phyloP scores from a whole-genome alignment of 2,888 invertebrate species.

The Clepsis dumicolana region DNA sequence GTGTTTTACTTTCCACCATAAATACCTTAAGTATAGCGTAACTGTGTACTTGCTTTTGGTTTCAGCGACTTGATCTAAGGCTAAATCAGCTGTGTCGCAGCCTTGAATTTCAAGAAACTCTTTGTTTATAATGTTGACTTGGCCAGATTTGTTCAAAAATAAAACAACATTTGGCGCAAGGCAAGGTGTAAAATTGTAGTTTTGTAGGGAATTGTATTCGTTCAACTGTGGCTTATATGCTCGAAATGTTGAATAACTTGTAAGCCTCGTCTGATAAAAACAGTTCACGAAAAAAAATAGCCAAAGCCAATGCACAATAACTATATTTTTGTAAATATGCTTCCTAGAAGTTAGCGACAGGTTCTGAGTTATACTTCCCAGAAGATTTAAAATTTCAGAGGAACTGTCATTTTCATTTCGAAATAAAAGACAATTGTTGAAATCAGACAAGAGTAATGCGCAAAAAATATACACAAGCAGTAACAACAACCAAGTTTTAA shows the following conservation, averaged over 20 bases:
- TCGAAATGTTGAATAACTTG: constrained; percentile 37
- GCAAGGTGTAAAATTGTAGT: constrained; percentile 27
- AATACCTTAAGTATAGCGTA: constrained; percentile 16
- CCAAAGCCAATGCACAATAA: constrained; percentile 42
- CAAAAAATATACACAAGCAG: constrained; percentile 22
- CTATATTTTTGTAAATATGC: constrained; percentile 4
- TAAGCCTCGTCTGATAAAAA: constrained; percentile 44
- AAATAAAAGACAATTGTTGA: neutral
- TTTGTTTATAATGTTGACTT: constrained; percentile 21
- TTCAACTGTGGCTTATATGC: constrained; percentile 16
- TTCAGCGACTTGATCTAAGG: constrained; percentile 22
- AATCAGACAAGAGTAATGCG: constrained; percentile 18
- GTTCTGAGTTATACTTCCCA: constrained; percentile 31
- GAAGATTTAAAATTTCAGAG: constrained; percentile 20
- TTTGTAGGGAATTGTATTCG: neutral
- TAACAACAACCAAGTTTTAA: constrained; percentile 33
- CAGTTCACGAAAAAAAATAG: constrained; percentile 43
- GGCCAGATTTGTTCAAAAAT: constrained; percentile 11
- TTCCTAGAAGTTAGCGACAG: neutral
- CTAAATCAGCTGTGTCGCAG: constrained; percentile 28
- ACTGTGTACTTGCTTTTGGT: constrained; percentile 29
- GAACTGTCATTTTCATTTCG: neutral
- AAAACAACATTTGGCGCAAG: constrained; percentile 12
- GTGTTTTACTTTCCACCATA: constrained; percentile 24
- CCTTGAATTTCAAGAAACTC: constrained; percentile 15